These are phyloP conservation scores for Drosophila sturtevanti DNA, from an alignment of 1,140 invertebrate genomes.

Conservation along the genomic window DNA sequence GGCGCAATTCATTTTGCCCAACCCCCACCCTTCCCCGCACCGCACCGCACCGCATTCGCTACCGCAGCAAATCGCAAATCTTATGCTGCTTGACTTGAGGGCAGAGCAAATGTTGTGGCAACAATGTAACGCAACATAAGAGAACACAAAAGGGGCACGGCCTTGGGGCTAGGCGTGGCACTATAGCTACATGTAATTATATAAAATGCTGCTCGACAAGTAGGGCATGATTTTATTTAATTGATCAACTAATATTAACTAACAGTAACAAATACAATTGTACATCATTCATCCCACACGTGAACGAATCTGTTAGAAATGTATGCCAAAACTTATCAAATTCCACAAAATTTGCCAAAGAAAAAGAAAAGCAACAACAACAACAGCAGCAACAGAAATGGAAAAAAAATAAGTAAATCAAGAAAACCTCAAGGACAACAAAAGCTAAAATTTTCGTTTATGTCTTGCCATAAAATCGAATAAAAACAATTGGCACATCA, in stretches of 20 bases:
- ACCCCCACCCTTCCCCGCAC: background rate
- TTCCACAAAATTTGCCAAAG: no score
- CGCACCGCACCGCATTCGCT: background rate
- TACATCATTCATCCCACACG: no score
- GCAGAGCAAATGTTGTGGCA: constrained; percentile 4
- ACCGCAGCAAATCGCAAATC: constrained; percentile 21
- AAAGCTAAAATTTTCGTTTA: constrained; percentile 78
- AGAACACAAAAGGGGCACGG: background rate
- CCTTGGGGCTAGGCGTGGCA: constrained; percentile 11
- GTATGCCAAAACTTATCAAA: no score
- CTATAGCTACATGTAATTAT: background rate
- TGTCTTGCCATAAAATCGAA: constrained; percentile 73
- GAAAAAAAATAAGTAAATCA: background rate
- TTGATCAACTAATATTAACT: constrained; percentile 72
- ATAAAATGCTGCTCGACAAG: background rate
- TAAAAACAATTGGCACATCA: constrained; percentile 82
- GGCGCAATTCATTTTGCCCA: constrained; percentile 69
- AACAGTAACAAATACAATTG: no score
- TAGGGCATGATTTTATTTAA: constrained; percentile 12
- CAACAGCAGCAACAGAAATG: no score
- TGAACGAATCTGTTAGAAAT: no score
- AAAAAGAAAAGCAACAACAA: no score
- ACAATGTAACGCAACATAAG: constrained; percentile 5
- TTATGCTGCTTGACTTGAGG: constrained; percentile 3
- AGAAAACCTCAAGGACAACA: constrained; percentile 53